A percentile compares a stretch with the other conserved stretches of the same genome.
These are phyloP conservation scores for Agriopis marginaria DNA, from an alignment of 2,888 invertebrate genomes.

Conservation along the genomic window DNA sequence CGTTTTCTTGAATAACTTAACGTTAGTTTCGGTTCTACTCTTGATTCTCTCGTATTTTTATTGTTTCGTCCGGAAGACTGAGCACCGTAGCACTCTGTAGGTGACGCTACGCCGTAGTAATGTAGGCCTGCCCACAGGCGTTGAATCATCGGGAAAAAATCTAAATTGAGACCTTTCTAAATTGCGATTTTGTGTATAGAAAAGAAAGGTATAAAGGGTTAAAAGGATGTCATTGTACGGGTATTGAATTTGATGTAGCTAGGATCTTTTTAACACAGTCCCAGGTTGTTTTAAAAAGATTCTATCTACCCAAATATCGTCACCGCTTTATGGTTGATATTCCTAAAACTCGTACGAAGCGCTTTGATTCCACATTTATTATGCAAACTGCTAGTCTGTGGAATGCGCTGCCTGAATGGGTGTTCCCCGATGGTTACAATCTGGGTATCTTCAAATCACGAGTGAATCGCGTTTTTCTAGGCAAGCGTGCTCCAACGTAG, in stretches of 20 bases:
- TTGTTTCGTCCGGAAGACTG: slow-evolving; percentile 68
- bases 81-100: slow-evolving; percentile 39
- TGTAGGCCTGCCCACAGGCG: slow-evolving; percentile 41
- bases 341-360: too few relatives aligned
- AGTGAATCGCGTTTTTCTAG: too few relatives aligned
- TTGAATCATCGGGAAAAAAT: slow-evolving; percentile 54
- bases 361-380: too few relatives aligned
- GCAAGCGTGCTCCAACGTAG: too few relatives aligned
- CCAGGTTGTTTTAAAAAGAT: neutral
- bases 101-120: slow-evolving; percentile 36
- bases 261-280: neutral
- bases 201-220: slow-evolving; percentile 39
- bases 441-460: too few relatives aligned
- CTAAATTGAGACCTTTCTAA: slow-evolving; percentile 65
- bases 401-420: too few relatives aligned
- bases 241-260: neutral
- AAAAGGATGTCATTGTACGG: slow-evolving; percentile 23
- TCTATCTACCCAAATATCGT: neutral
- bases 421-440: too few relatives aligned
- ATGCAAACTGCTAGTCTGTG: too few relatives aligned
- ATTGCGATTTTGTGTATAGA: slow-evolving; percentile 50
- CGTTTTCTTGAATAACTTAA: neutral
- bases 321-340: too few relatives aligned
- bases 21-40: slow-evolving; percentile 5
- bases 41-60: slow-evolving; percentile 63